Evolutionary conservation across 1,140 invertebrate species (phyloP), one percentile per base, ranked within the genome.

Genomic region (Bombus vancouverensis): DNA sequence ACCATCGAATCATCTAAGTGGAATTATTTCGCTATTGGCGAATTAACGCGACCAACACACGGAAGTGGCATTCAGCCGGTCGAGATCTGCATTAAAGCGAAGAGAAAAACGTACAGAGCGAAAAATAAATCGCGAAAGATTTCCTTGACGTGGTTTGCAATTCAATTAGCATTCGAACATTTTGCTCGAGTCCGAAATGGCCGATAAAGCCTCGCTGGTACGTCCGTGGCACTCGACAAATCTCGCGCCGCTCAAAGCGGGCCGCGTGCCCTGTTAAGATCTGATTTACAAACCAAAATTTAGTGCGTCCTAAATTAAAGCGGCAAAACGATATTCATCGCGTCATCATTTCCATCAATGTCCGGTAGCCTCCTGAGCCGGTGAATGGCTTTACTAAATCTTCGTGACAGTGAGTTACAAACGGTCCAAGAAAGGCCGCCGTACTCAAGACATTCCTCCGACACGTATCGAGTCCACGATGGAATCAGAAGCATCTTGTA

Each of bases 281-380:
- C 62, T 86, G 88, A 89, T 89, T 89, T 88, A 88, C 77, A 85
- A 81, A 68, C 68, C 75, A 66, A 88, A 88, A 89, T 89, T 88
- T 83, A 89, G 71, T 71, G 84, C 83, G 47, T 66, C 77, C 72
- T 81, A 89, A 89, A 89, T 89, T 80, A 89, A 78, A 78, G 42
- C 77, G 87, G 74, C 71, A 86, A 83, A 83, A 86, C 79, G 74
- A 86, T 85, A 79, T 47, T 66, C 66, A 74, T 77, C 80, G 57
- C 88, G 83, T 88, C 83, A 76, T 89, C 79, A 81, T 88, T 87
- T 89, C 83, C 79, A 88, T 89, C 83, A 89, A 83, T 88, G 88
- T 86, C 87, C 74, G 42, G 32, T 70, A 1, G 15, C 22, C 12
- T 34, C 25, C 39, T 22, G 53, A 34, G 28, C 13, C 8, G 25